Conservation (phyloP, 2,113 vertebrate genomes). For the Halichoeres trimaculatus region DNA sequence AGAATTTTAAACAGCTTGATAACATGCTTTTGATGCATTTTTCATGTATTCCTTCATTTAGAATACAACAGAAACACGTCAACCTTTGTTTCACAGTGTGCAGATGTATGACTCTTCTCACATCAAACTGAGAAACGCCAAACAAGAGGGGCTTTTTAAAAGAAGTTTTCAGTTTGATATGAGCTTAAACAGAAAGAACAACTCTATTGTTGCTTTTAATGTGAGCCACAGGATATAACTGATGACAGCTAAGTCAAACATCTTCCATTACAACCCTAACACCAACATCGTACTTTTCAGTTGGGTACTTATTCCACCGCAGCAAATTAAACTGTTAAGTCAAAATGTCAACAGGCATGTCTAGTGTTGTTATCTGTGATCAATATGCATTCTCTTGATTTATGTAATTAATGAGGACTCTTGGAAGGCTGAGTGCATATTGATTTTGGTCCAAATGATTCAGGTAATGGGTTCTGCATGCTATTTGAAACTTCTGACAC, state of each 20-base stretch:
- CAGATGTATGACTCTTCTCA: not conserved
- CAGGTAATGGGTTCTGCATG: not conserved
- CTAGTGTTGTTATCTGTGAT: slow-evolving; percentile 16
- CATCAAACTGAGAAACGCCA: no score
- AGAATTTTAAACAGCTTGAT: no score
- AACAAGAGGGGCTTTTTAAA: not conserved
- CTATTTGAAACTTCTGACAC: slow-evolving; percentile 6
- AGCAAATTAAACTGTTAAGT: not conserved
- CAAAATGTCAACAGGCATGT: not conserved
- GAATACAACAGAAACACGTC: not conserved
- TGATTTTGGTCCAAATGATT: slow-evolving; percentile 29
- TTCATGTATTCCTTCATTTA: not conserved
- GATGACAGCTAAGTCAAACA: not conserved
- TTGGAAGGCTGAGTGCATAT: slow-evolving; percentile 13
- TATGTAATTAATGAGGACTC: slow-evolving; percentile 45
- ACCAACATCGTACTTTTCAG: not conserved
- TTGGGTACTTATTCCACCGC: not conserved
- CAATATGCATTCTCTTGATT: slow-evolving; percentile 48
- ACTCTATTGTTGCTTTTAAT: not conserved
- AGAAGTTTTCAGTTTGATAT: no score
- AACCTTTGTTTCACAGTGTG: not conserved
- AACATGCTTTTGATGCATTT: not conserved
- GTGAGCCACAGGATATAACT: not conserved
- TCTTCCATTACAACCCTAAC: not conserved
- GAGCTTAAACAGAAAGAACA: not conserved